Base-by-base conservation (phyloP, 1,140 invertebrate genomes). In the Trachelipus rathkii region DNA sequence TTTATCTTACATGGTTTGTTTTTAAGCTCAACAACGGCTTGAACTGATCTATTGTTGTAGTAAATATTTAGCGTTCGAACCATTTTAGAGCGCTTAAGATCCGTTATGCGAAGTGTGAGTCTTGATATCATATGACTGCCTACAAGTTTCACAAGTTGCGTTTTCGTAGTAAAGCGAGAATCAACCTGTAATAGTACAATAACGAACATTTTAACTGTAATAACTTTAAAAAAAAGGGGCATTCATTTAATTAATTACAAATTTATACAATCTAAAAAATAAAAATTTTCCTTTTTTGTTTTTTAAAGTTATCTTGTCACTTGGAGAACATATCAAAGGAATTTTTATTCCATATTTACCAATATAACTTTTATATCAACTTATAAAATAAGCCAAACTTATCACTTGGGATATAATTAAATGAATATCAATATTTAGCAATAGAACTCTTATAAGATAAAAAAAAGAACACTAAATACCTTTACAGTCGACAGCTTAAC, bases 11-110 rank as follows among this genome's bases (percentile, higher is more conserved):
- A 87, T n/a, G 92, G 93, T 85, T 93, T 94, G 85, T 98, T 98
- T 86, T 98, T 98, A 0, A 99, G 87, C 85, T 99, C 97, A 24
- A 98, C 95, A 4, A 98, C 95, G 13, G 95, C 95, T 84, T 97
- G 95, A 0, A 98, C 95, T 72, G 91, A 93, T 67, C 95, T 89
- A 85, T 98, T 98, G 84, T 97, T 98, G 87, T 98, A 99, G 84
- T 95, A 98, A 76, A 99, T 93, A 84, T 95, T 97, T 79, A 99
- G 92, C 0, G 93, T 93, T 71, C 95, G 89, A 76, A 99, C 95
- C 96, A 98, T 98, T 87, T 98, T 98, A 11, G 93, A 95, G 78
- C 95, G 89, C 85, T 98, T 98, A 53, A 99, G 87, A 86, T 99
- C 97, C 15, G 92, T 93, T 81, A 99, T 95, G 67, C 95, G 90